Percentiles rank a stretch among this genome's conserved stretches.
Evolutionary conservation across 2,797 vertebrate genomes (phyloP).

Genomic region (Lacerta bilineata): DNA sequence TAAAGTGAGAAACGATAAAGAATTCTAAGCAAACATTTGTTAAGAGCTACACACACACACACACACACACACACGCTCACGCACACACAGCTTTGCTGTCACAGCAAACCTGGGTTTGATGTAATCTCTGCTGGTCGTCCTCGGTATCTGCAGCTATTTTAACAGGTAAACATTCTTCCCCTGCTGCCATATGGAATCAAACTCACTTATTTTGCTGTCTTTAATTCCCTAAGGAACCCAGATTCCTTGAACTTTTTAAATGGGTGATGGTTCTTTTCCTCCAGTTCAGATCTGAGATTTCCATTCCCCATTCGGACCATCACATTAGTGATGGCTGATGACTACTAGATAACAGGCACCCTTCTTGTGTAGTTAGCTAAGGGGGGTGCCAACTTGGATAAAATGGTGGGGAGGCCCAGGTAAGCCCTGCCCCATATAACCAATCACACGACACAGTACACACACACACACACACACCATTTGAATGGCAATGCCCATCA

Average conservation of each 20-base stretch:
- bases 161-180: conserved; percentile 68
- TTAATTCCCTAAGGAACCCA: conserved; percentile 61
- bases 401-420: too few relatives aligned
- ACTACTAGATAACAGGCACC: neutral
- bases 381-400: too few relatives aligned
- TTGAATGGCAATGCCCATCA: too few relatives aligned
- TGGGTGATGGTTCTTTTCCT: neutral
- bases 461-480: too few relatives aligned
- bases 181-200: conserved; percentile 62
- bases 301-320: neutral
- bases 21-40: conserved; percentile 70
- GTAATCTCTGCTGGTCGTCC: conserved; percentile 68
- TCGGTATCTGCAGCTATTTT: conserved; percentile 64
- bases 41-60: conserved; percentile 50
- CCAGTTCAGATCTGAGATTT: conserved; percentile 21
- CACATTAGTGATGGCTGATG: neutral
- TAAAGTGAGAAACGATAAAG: conserved; percentile 32
- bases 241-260: conserved; percentile 48
- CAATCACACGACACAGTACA: too few relatives aligned
- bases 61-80: conserved; percentile 58
- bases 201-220: conserved; percentile 49
- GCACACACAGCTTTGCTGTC: conserved; percentile 46
- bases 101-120: conserved; percentile 54
- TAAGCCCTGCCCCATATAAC: too few relatives aligned
- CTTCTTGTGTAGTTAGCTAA: too few relatives aligned